Evolutionary conservation across 2,797 vertebrate species (phyloP).

Genomic region (Botia almorhae): DNA sequence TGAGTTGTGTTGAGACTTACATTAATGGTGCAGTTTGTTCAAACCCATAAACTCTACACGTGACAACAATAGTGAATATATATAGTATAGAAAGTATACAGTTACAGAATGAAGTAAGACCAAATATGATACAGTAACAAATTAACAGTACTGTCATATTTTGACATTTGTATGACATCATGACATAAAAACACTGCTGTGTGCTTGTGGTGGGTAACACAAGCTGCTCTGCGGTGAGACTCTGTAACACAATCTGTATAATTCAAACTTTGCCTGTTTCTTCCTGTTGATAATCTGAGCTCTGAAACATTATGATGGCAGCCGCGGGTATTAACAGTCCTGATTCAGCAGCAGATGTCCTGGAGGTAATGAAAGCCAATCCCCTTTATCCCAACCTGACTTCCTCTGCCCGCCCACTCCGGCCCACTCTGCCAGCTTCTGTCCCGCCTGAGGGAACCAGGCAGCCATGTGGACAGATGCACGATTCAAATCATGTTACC

Average conservation of each 20-base stretch:
- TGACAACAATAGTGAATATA: too few species aligned
- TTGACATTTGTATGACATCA: background rate
- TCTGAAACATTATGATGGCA: slow-evolving; percentile 45
- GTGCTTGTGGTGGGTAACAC: background rate
- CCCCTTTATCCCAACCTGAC: slow-evolving; percentile 34
- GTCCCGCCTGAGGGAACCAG: slow-evolving; percentile 41
- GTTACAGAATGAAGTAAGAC: too few species aligned
- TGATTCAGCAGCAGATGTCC: slow-evolving; percentile 45
- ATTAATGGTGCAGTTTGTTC: too few species aligned
- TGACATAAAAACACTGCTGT: background rate
- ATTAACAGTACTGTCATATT: slow-evolving; percentile 1
- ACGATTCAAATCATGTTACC: slow-evolving; percentile 51
- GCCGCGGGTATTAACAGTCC: slow-evolving; percentile 17
- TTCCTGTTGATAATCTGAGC: slow-evolving; percentile 54
- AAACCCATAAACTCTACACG: too few species aligned
- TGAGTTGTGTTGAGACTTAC: too few species aligned
- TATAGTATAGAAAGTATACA: too few species aligned
- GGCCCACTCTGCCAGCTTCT: slow-evolving; percentile 42
- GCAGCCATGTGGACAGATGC: slow-evolving; percentile 49
- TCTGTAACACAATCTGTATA: slow-evolving; percentile 47
- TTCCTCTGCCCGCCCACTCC: slow-evolving; percentile 42
- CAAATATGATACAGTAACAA: background rate
- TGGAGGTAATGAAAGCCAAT: slow-evolving; percentile 45
- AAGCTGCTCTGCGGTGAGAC: slow-evolving; percentile 8
- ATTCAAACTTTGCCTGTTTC: slow-evolving; percentile 47